phyloP scores from a whole-genome alignment of 2,888 invertebrate species.

The Alitta virens region DNA sequence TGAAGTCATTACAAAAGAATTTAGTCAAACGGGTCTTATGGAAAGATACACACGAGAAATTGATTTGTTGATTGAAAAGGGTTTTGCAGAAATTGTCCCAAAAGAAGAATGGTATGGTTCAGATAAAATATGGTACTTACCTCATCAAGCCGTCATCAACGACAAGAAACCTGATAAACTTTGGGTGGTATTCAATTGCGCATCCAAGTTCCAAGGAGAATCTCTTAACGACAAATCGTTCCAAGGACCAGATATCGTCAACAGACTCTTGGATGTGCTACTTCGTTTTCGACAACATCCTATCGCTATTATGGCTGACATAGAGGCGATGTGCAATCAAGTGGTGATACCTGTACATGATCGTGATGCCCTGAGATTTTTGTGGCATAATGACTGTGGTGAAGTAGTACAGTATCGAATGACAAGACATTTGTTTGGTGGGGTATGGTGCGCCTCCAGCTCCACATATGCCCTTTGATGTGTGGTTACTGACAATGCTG shows the following conservation, averaged over 20 bases:
- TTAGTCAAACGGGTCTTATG: no score
- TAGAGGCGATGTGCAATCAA: slow-evolving; percentile 21
- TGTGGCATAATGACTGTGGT: no score
- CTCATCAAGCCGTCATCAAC: slow-evolving; percentile 25
- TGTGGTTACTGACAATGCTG: no score
- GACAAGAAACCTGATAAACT: no score
- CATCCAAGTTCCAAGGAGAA: slow-evolving; percentile 9
- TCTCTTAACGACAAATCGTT: slow-evolving; percentile 20
- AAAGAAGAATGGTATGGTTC: background rate
- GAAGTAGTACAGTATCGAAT: no score
- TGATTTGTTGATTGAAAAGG: no score
- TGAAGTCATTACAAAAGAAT: no score
- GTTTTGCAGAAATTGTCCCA: no score
- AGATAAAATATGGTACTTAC: slow-evolving; percentile 19
- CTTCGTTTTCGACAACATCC: slow-evolving; percentile 14
- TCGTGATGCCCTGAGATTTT: slow-evolving; percentile 16
- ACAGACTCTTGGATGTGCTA: slow-evolving; percentile 20
- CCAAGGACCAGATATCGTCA: slow-evolving; percentile 20
- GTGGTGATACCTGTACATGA: slow-evolving; percentile 12
- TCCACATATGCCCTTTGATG: no score
- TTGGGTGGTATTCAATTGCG: slow-evolving; percentile 22
- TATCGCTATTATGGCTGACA: slow-evolving; percentile 18
- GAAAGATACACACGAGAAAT: no score
- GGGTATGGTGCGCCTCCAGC: no score
- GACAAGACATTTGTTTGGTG: no score